These are phyloP conservation scores for Sicus ferrugineus DNA, from an alignment of 2,888 invertebrate species.

Conservation along the genomic window DNA sequence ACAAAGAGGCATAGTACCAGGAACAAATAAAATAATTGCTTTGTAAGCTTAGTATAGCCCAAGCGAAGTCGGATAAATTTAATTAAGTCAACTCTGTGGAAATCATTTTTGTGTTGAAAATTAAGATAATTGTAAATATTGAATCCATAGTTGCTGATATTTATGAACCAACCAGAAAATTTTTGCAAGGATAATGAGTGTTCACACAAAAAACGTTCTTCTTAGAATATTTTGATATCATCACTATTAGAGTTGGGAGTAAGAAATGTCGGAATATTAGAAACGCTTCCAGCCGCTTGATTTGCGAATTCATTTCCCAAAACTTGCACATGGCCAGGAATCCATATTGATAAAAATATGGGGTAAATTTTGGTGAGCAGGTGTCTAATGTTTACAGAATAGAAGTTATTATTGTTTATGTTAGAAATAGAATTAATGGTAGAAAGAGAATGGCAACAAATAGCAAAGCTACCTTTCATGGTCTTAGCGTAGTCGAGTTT, in stretches of 20 bases:
- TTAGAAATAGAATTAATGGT: slow-evolving; percentile 5
- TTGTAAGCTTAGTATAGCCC: neutral
- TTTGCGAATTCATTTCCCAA: slow-evolving; percentile 19
- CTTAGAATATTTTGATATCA: neutral
- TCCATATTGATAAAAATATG: neutral
- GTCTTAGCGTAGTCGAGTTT: neutral
- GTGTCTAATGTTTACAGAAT: neutral
- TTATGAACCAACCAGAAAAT: neutral
- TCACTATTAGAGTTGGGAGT: slow-evolving; percentile 2
- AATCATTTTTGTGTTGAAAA: neutral
- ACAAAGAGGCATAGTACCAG: too few relatives aligned
- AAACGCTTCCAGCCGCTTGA: neutral
- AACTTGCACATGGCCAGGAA: neutral
- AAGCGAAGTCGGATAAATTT: neutral
- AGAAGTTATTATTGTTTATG: neutral
- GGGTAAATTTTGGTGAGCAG: neutral
- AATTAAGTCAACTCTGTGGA: neutral
- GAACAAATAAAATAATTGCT: too few relatives aligned
- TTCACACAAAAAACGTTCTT: neutral
- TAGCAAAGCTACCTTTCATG: neutral
- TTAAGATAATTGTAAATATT: neutral
- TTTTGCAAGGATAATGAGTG: neutral
- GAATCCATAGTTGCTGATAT: neutral
- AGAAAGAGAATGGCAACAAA: slow-evolving; percentile 11
- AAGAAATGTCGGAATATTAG: neutral